These are phyloP conservation scores for Fabriciana adippe DNA, from an alignment of 2,888 invertebrate species.

Conservation along the genomic window DNA sequence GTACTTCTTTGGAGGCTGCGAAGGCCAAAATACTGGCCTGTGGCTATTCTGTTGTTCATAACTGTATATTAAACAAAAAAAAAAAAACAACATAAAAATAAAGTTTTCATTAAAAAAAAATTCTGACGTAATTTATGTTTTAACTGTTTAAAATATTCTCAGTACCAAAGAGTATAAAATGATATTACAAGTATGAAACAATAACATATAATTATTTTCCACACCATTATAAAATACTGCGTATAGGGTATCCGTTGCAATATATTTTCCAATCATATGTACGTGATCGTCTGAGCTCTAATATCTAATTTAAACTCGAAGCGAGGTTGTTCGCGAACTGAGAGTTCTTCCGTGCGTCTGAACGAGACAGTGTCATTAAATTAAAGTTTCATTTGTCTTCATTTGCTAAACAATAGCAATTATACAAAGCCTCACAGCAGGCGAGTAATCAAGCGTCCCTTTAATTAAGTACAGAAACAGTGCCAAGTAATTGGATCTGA, in stretches of 20 bases:
- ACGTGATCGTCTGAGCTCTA: conserved; percentile 40
- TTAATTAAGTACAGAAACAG: conserved; percentile 83
- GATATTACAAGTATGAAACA: too few species aligned
- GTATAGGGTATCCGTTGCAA: not conserved
- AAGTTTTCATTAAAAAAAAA: too few species aligned
- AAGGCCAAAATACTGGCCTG: too few species aligned
- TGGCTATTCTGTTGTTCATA: too few species aligned
- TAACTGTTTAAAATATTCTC: too few species aligned
- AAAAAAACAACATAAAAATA: too few species aligned
- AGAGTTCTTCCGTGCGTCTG: conserved; percentile 70
- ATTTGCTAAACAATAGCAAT: conserved; percentile 83
- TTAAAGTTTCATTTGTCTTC: conserved; percentile 83
- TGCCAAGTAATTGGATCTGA: conserved; percentile 83
- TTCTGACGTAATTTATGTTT: too few species aligned
- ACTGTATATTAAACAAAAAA: too few species aligned
- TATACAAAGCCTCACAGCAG: conserved; percentile 82
- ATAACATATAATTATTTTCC: too few species aligned
- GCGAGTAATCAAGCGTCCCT: conserved; percentile 82
- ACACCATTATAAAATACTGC: not conserved
- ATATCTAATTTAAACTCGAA: conserved; percentile 63
- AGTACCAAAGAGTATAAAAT: too few species aligned
- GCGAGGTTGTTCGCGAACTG: conserved; percentile 60
- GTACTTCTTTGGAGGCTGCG: too few species aligned
- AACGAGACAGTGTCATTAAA: conserved; percentile 81
- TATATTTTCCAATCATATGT: conserved; percentile 34